Base-by-base conservation (phyloP, 2,797 vertebrate species). In the Gymnothorax reevesii region DNA sequence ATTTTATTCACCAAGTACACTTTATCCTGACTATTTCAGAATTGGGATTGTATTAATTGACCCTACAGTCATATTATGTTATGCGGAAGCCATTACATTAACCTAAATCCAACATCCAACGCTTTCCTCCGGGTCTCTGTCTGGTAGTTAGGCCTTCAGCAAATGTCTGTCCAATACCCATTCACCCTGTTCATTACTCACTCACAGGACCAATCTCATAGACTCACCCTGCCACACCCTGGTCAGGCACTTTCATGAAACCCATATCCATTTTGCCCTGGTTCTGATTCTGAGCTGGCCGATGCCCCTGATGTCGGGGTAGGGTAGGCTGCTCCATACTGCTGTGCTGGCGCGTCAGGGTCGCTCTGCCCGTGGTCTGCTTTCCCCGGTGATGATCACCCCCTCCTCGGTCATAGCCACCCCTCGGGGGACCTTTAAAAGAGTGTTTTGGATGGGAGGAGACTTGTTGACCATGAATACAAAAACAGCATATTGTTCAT, bases 191-290 rank as follows among this genome's bases (percentile, higher is more conserved):
- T 49, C 57, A 60, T 49, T 4, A 15, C 27, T 49, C 12, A 27
- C 33, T 80, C 1, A n/a, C 22, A 8, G 3, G 10, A 20, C 64
- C 54, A 25, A 12, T 79, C 80, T 25, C 52, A 57, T 6, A 84
- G 42, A 85, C 95, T 95, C 84, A 97, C 97, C 96, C 97, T 0
- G 95, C 96, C 0, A 96, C 96, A 0, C 97, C 97, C 88, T 96
- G 95, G 17, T 97, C 97, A 0, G 97, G 97, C 20, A 97, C 97
- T 0, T 91, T 89, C 97, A 97, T 97, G 91, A 97, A 97, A 73
- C 92, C 94, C 93, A 95, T 93, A 91, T 97, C 94, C 7, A 57
- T 17, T 0, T 90, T 86, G 0, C 66, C 64, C 88, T 92, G 88
- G 89, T 77, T 92, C 88, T 92, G 95, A 85, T 90, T 88, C 60